phyloP scores from a whole-genome alignment of 2,797 vertebrate species.

The Myotis myotis region DNA sequence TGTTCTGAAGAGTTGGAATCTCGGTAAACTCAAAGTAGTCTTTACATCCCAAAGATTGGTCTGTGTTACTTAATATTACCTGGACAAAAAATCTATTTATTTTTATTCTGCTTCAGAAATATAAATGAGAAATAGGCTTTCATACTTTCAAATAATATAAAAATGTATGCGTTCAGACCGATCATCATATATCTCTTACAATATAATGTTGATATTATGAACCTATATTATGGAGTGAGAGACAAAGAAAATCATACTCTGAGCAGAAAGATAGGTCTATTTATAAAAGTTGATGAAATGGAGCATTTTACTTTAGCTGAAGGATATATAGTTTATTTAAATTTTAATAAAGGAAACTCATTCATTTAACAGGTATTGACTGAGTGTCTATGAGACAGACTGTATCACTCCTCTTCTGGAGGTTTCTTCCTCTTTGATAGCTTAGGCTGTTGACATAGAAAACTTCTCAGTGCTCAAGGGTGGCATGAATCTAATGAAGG shows the following conservation, averaged over 20 bases:
- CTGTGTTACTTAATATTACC: conserved; percentile 53
- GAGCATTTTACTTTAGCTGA: not conserved
- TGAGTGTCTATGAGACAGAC: not conserved
- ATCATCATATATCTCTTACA: not conserved
- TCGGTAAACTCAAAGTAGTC: conserved; percentile 34
- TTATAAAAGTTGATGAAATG: conserved; percentile 9
- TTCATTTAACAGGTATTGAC: not conserved
- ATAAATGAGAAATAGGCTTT: conserved; percentile 61
- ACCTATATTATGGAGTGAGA: conserved; percentile 9
- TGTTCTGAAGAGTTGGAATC: conserved; percentile 42
- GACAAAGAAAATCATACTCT: not conserved
- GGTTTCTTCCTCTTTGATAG: not conserved
- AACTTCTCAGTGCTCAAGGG: not conserved
- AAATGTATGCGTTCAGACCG: conserved; percentile 38
- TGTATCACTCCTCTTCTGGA: not conserved
- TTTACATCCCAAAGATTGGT: conserved; percentile 9
- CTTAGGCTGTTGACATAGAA: not conserved
- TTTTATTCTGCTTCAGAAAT: conserved; percentile 52
- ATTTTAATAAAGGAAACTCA: not conserved
- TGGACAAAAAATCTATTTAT: not conserved
- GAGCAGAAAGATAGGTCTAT: not conserved
- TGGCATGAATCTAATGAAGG: not conserved
- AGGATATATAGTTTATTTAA: not conserved
- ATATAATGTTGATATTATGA: not conserved
- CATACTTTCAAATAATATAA: conserved; percentile 57